Conservation (phyloP, 2,113 vertebrate genomes). For the Nibea albiflora region DNA sequence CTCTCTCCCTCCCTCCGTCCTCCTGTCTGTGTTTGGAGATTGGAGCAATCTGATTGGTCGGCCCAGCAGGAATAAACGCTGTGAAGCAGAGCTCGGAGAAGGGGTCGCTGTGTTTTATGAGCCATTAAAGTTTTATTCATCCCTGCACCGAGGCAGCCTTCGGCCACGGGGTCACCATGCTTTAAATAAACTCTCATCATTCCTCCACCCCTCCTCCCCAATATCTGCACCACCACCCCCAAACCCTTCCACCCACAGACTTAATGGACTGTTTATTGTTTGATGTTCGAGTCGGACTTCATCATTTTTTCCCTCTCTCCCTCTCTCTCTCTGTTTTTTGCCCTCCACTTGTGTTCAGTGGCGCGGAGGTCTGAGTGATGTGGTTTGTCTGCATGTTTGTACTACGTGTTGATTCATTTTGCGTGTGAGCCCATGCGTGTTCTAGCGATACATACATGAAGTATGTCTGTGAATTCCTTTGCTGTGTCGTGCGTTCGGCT, state of each 20-base stretch:
- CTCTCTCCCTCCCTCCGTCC: constrained; percentile 33
- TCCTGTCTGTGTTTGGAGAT: constrained; percentile 54
- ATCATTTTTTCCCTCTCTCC: constrained; percentile 80
- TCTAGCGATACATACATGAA: constrained; percentile 14
- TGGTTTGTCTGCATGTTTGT: constrained; percentile 58
- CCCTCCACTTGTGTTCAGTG: constrained; percentile 56
- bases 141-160: constrained; percentile 95
- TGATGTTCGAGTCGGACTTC: constrained; percentile 87
- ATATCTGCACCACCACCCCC: constrained; percentile 82
- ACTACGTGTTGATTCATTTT: constrained; percentile 42
- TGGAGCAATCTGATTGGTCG: constrained; percentile 64
- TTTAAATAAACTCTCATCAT: constrained; percentile 99
- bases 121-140: constrained; percentile 99
- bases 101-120: constrained; percentile 98
- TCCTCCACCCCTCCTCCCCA: constrained; percentile 86
- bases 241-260: constrained; percentile 72
- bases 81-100: constrained; percentile 87
- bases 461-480: constrained; percentile 61
- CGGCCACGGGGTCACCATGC: constrained; percentile 94
- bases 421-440: constrained; percentile 2
- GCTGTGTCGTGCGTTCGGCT: constrained; percentile 47
- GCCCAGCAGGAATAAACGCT: constrained; percentile 77
- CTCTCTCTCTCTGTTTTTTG: constrained; percentile 43
- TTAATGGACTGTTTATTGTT: constrained; percentile 90
- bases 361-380: constrained; percentile 65